Evolutionary conservation across 2,797 vertebrate genomes (phyloP).

Genomic region (Gallinago nigripennis): DNA sequence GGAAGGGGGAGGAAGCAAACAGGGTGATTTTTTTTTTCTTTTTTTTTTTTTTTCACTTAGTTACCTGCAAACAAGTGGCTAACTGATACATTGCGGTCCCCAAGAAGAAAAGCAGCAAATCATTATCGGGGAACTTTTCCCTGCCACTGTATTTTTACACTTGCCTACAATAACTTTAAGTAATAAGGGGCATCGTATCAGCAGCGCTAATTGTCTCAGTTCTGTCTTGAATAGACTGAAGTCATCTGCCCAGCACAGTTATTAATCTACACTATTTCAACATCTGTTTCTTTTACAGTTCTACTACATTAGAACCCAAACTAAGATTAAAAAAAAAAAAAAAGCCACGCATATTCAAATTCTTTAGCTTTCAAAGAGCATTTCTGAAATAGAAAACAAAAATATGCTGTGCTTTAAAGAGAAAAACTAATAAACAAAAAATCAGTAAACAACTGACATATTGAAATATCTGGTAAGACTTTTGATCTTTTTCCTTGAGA

Average conservation of each 20-base stretch:
- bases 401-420: neutral
- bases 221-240: neutral
- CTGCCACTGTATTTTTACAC: neutral
- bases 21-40: neutral
- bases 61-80: conserved; percentile 62
- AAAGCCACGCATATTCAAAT: neutral
- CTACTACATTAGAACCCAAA: neutral
- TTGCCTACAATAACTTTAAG: neutral
- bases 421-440: neutral
- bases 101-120: conserved; percentile 18
- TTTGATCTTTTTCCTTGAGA: neutral
- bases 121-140: neutral
- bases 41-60: neutral
- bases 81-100: neutral
- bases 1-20: neutral
- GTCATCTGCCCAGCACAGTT: neutral
- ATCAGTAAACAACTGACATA: neutral
- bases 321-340: neutral
- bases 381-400: neutral
- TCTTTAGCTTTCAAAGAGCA: neutral
- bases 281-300: neutral
- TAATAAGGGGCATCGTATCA: neutral
- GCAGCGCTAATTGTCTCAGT: conserved; percentile 9
- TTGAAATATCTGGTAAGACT: neutral
- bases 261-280: conserved; percentile 1